Evolutionary conservation across 2,888 invertebrate species (phyloP).

Genomic region (Microplitis manilae): DNA sequence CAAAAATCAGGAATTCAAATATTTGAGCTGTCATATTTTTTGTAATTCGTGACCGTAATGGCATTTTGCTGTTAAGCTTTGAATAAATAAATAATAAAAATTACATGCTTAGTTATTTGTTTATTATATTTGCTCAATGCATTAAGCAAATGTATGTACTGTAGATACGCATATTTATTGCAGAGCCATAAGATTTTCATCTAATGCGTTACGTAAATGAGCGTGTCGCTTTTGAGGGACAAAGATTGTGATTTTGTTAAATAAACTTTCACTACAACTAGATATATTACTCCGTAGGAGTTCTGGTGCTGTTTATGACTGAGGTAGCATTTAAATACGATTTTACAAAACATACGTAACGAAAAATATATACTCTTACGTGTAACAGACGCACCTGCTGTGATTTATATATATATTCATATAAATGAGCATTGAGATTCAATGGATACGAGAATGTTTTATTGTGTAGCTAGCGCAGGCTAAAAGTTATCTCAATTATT

Average conservation of each 20-base stretch:
- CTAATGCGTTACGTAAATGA: conserved; percentile 27
- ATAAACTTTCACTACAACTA: conserved; percentile 57
- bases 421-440: not conserved
- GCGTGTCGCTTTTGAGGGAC: conserved; percentile 28
- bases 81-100: not conserved
- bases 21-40: no score
- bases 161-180: not conserved
- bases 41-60: no score
- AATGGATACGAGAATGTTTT: not conserved
- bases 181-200: conserved; percentile 15
- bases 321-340: not conserved
- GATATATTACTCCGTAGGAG: not conserved
- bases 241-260: conserved; percentile 54
- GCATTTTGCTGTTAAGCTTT: no score
- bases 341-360: not conserved
- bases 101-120: not conserved
- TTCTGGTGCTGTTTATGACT: not conserved
- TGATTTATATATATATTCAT: not conserved
- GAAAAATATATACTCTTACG: not conserved
- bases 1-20: no score
- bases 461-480: not conserved
- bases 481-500: no score
- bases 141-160: not conserved
- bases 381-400: not conserved
- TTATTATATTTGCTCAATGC: not conserved